Base-by-base conservation (phyloP, 2,888 invertebrate genomes). In the Atrina japonica region DNA sequence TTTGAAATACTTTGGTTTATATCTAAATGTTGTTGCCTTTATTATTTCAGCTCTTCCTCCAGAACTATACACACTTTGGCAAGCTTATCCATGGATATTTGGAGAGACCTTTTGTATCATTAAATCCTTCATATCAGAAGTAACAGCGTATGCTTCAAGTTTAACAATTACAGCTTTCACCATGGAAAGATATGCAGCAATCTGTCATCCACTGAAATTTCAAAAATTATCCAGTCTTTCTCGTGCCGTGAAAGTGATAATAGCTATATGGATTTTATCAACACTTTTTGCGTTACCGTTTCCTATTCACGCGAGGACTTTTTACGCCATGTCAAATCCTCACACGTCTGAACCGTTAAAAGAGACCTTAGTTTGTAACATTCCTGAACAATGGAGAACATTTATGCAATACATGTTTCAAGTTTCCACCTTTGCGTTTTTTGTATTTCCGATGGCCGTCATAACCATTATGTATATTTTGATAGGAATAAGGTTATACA, bases 151-250 rank as follows among this genome's bases (percentile, higher is more conserved):
- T 91, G 96, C 96, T 0, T 97, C 97, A 0, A 96, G 97, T 53
- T 91, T 97, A 86, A 97, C 97, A 23, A 97, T 97, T 81, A 96
- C 96, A 53, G 96, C 96, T 1, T 97, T 97, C 91, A 96, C 97
- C 0, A 93, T 95, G 91, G 97, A 97, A 91, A 93, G 97, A 53
- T 92, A 96, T 92, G 91, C 97, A 75, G 97, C 97, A 35, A 97
- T 97, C 86, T 97, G 97, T 88, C 95, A 97, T 89, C 97, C 97
- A 0, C 91, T 97, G 47, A 94, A 94, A 86, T 93, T 95, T 71
- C 95, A 96, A 90, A 94, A 95, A 47, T 95, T 96, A 93, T 95
- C 95, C 0, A 95, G 95, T 1, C 93, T 96, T 35, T 94, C 95
- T 58, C 92, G 97, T 25, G 96, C 96, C 1, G 91, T 95, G 29